phyloP scores from a whole-genome alignment of 2,888 invertebrate genomes.

The Epirrhoe alternata region DNA sequence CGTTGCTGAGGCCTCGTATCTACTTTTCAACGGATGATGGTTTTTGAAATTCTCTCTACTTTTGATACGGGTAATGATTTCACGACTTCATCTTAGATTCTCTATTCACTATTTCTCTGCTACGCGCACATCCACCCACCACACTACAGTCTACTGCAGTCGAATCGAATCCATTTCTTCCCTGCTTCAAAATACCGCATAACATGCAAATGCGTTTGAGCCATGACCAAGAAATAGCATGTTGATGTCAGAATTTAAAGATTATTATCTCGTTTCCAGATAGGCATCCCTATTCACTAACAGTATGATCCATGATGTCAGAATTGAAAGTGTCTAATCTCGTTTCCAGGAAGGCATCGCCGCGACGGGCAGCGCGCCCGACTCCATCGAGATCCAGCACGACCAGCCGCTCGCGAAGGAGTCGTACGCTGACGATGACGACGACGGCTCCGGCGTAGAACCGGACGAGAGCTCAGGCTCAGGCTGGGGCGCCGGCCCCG shows the following conservation, averaged over 20 bases:
- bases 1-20: not conserved
- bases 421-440: conserved; percentile 89
- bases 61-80: not conserved
- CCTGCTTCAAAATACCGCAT: not conserved
- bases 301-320: not conserved
- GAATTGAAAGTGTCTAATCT: conserved; percentile 22
- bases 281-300: too few relatives aligned
- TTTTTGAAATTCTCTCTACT: not conserved
- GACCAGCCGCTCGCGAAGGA: conserved; percentile 85
- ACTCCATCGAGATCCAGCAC: conserved; percentile 63
- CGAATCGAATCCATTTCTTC: too few relatives aligned
- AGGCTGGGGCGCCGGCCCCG: conserved; percentile 88
- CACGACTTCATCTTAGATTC: not conserved
- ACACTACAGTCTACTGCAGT: too few relatives aligned
- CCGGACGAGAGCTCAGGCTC: conserved; percentile 94
- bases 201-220: not conserved
- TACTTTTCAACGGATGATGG: not conserved
- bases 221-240: not conserved
- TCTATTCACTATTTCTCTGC: too few relatives aligned
- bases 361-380: conserved; percentile 61
- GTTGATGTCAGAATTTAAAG: not conserved
- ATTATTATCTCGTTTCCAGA: too few relatives aligned
- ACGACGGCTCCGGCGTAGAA: conserved; percentile 89
- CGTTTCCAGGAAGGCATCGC: conserved; percentile 73
- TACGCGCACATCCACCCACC: too few relatives aligned